Evolutionary conservation across 2,113 vertebrate species (phyloP), one percentile per base, ranked within the genome.

Genomic region (Stegostoma tigrinum): DNA sequence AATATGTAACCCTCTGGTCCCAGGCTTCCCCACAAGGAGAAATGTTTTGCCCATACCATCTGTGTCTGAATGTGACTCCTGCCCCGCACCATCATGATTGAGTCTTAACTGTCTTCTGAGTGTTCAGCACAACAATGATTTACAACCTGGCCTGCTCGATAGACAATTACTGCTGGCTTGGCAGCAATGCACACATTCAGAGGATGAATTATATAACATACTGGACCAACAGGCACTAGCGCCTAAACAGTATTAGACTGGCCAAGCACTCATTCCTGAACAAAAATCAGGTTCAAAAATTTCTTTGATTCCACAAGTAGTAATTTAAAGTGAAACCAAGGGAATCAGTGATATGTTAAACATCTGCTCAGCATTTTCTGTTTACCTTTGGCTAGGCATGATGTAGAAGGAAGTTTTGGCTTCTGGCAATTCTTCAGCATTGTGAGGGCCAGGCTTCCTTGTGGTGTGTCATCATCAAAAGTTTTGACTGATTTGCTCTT

Each of bases 291-390:
- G 27, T 34, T 55, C 34, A 55, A 61, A 30, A 24, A 8, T 55
- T 12, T 15, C 48, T 24, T 55, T 30, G 48, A 27, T 55, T 89
- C 86, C 86, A 89, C 52, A 90, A 87, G 30, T 30, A 34, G 8
- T 90, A 17, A 52, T 27, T 90, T 8, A 90, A 90, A 90, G 27
- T 90, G 27, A 61, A 90, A 55, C 52, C 19, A 34, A 90, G 27
- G 14, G 14, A 90, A 12, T 14, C 24, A 27, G 30, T 30, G 7
- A 55, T 55, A 5, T 90, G 17, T 2, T 15, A 55, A 89, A 55
- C 87, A 90, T 90, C 87, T 90, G 87, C 64, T 90, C 52, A 61
- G 3, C 52, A 61, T 90, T 90, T 90, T 52, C 87, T 90, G 52
- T 61, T 6, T 83, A 17, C 87, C 52, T 23, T 83, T 83, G 80